A percentile compares a stretch with the other conserved stretches of the same genome.
Conservation (phyloP, 2,113 vertebrate species). For the Mus spicilegus region DNA sequence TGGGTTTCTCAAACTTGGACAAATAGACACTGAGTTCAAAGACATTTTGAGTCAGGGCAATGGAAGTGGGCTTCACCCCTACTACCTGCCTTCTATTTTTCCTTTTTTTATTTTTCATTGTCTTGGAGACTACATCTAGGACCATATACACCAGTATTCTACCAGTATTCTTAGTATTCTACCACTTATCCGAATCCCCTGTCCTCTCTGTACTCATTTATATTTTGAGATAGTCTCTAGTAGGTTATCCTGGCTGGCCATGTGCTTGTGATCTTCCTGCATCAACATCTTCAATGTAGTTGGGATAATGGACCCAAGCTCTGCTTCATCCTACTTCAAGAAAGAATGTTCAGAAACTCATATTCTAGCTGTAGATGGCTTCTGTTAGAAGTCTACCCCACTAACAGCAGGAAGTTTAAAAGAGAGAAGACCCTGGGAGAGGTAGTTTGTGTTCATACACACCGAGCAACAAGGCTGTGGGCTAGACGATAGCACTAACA, state of each 20-base stretch:
- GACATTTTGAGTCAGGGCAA: neutral
- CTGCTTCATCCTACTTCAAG: neutral
- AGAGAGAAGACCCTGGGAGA: neutral
- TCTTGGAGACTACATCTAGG: neutral
- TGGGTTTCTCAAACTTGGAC: neutral
- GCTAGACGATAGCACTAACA: rapidly evolving
- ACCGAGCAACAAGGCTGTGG: neutral
- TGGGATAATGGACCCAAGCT: neutral
- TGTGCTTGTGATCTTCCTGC: neutral
- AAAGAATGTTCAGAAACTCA: neutral
- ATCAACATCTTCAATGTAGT: neutral
- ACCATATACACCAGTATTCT: too few relatives aligned
- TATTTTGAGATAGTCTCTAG: neutral
- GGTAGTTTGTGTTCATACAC: neutral
- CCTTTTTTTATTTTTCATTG: neutral
- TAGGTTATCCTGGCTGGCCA: neutral
- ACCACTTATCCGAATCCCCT: neutral
- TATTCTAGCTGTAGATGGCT: neutral
- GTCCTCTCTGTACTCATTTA: neutral
- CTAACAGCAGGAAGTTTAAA: neutral
- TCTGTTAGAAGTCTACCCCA: neutral
- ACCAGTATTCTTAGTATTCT: too few relatives aligned
- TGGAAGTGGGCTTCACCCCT: too few relatives aligned
- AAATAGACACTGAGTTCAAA: neutral
- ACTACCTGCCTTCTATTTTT: neutral